phyloP scores from a whole-genome alignment of 1,140 invertebrate species.

The Tetramorium parvispinum region DNA sequence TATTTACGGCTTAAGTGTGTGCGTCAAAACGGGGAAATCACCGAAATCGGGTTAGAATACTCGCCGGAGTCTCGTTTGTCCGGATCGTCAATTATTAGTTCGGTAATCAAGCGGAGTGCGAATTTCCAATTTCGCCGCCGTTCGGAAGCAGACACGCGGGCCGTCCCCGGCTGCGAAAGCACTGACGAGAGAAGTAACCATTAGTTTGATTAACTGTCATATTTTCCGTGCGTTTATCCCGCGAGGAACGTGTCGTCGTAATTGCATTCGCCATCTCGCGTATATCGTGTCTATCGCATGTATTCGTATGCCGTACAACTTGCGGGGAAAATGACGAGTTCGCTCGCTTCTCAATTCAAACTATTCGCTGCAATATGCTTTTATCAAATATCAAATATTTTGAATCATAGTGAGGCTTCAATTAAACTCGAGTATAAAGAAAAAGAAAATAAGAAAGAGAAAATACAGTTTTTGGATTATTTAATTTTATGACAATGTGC shows the following conservation, averaged over 20 bases:
- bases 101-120: slow-evolving; percentile 77
- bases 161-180: background rate
- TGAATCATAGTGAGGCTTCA: background rate
- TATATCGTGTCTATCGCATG: background rate
- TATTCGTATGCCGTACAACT: background rate
- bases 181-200: slow-evolving; percentile 67
- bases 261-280: slow-evolving; percentile 22
- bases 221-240: slow-evolving; percentile 63
- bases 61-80: slow-evolving; percentile 14
- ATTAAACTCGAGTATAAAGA: background rate
- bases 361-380: background rate
- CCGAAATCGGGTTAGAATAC: slow-evolving; percentile 59
- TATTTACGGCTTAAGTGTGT: slow-evolving; percentile 45
- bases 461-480: background rate
- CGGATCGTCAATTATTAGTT: slow-evolving; percentile 74
- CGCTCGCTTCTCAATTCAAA: background rate
- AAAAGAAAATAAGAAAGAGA: background rate
- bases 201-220: slow-evolving; percentile 78
- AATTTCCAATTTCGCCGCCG: slow-evolving; percentile 71
- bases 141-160: slow-evolving; percentile 34
- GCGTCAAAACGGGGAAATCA: slow-evolving; percentile 60
- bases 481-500: background rate
- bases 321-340: background rate
- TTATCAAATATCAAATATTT: background rate
- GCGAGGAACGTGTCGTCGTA: slow-evolving; percentile 31